These are phyloP conservation scores for Latrodectus elegans DNA, from an alignment of 2,888 invertebrate genomes.

Conservation along the genomic window DNA sequence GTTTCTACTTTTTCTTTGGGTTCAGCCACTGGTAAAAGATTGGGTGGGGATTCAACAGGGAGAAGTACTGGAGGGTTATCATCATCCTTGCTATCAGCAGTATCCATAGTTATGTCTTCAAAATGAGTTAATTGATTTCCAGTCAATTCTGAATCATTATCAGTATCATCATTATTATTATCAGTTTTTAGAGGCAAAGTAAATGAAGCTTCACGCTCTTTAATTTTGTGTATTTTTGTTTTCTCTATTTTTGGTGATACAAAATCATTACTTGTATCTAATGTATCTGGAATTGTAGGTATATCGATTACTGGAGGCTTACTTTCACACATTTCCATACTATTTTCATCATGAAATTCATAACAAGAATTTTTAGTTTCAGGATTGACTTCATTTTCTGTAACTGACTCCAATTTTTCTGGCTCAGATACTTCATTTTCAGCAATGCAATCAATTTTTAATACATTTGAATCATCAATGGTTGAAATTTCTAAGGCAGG, in stretches of 20 bases:
- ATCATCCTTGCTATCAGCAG: constrained; percentile 64
- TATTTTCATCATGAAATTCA: constrained; percentile 27
- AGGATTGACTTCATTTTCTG: neutral
- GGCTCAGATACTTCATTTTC: constrained; percentile 14
- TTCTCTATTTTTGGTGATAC: constrained; percentile 45
- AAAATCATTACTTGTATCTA: constrained; percentile 7
- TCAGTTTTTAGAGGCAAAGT: constrained; percentile 24
- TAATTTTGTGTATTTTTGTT: constrained; percentile 9
- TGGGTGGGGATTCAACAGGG: constrained; percentile 51
- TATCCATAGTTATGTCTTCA: constrained; percentile 67
- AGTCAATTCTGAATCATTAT: constrained; percentile 50
- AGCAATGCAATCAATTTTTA: constrained; percentile 26
- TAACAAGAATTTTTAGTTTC: constrained; percentile 22
- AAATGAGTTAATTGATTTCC: constrained; percentile 63
- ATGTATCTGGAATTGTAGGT: constrained; percentile 19
- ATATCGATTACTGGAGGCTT: constrained; percentile 66
- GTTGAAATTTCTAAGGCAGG: constrained; percentile 64
- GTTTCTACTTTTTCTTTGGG: constrained; percentile 41
- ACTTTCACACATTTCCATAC: constrained; percentile 39
- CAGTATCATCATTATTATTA: constrained; percentile 58
- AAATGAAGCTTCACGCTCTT: constrained; percentile 18
- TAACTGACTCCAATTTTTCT: constrained; percentile 6
- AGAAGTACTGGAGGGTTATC: constrained; percentile 59
- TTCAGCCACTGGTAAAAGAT: constrained; percentile 38
- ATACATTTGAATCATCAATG: constrained; percentile 39